Conservation (phyloP, 2,888 invertebrate species). For the Oxyteleia sp. region DNA sequence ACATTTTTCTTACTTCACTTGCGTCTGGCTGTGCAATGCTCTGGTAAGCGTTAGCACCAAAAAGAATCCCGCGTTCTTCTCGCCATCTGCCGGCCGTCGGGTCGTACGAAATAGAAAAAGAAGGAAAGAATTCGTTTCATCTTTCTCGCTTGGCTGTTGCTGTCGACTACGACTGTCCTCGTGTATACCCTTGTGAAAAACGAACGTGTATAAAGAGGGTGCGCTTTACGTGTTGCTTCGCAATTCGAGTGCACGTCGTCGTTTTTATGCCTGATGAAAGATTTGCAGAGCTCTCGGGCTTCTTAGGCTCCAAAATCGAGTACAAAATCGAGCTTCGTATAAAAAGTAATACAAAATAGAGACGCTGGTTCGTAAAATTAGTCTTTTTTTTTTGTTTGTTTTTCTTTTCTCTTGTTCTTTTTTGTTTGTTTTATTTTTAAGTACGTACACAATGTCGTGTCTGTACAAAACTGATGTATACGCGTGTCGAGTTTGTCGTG, state of each 20-base stretch:
- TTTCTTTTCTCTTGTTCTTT: too few relatives aligned
- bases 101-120: conserved; percentile 19
- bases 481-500: conserved; percentile 24
- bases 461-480: conserved; percentile 43
- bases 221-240: conserved; percentile 1
- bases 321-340: conserved; percentile 66
- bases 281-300: conserved; percentile 42
- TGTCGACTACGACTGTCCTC: too few relatives aligned
- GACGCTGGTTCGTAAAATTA: conserved; percentile 76
- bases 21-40: conserved; percentile 87
- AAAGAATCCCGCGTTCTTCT: conserved; percentile 79
- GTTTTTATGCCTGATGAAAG: conserved; percentile 12
- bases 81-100: background rate
- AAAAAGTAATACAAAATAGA: conserved; percentile 80
- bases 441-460: conserved; percentile 40
- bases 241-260: background rate
- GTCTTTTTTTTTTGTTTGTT: conserved; percentile 38
- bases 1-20: conserved; percentile 56
- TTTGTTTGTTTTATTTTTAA: conserved; percentile 8
- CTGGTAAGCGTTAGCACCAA: conserved; percentile 87
- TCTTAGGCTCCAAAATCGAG: conserved; percentile 64
- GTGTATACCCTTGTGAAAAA: conserved; percentile 28
- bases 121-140: conserved; percentile 23
- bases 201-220: conserved; percentile 42
- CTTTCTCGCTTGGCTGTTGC: background rate